Percentiles rank a stretch among this genome's conserved stretches.
Evolutionary conservation across 2,888 invertebrate species (phyloP).

Genomic region (Dastarcus helophoroides): DNA sequence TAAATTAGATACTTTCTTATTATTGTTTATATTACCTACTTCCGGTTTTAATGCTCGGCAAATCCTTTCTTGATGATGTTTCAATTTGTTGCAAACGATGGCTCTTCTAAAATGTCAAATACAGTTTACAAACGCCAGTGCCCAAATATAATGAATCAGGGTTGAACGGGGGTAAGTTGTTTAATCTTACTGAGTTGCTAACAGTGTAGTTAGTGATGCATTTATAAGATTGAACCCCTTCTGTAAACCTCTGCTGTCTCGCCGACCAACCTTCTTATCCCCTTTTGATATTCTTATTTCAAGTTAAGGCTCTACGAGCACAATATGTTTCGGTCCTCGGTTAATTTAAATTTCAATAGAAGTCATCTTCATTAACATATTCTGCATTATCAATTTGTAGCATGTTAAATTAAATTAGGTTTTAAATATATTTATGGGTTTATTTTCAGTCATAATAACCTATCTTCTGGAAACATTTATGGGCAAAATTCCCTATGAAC

Average conservation of each 20-base stretch:
- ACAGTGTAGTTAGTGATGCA: conserved; percentile 18
- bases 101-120: conserved; percentile 10
- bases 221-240: conserved; percentile 15
- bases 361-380: conserved; percentile 14
- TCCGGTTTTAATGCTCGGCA: no score
- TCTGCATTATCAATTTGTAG: no score
- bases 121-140: conserved; percentile 13
- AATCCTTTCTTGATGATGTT: no score
- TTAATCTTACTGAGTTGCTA: conserved; percentile 18
- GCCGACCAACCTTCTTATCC: conserved; percentile 7
- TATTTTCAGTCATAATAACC: no score
- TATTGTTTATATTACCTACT: no score
- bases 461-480: no score
- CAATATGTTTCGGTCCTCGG: conserved; percentile 6
- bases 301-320: conserved; percentile 9
- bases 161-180: conserved; percentile 15
- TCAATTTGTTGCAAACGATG: no score
- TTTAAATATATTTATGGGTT: no score
- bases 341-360: conserved; percentile 17
- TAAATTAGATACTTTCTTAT: no score
- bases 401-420: no score
- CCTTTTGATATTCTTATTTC: no score
- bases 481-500: no score
- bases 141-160: conserved; percentile 15
- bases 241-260: conserved; percentile 8